A percentile compares a stretch with the other conserved stretches of the same genome.
phyloP scores from a whole-genome alignment of 2,797 vertebrate genomes.

The Phoebastria nigripes region DNA sequence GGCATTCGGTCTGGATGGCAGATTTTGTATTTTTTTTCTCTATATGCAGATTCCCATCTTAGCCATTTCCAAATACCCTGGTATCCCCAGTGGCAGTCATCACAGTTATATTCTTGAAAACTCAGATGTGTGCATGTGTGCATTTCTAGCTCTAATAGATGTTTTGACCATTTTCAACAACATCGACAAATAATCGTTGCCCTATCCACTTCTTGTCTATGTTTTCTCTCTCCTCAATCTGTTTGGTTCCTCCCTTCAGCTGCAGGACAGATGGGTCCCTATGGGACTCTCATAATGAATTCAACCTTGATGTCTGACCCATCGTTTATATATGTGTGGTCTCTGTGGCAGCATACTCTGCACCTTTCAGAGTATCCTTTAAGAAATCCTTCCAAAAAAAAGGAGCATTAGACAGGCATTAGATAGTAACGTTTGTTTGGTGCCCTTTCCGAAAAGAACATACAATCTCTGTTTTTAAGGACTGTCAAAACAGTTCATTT shows the following conservation, averaged over 20 bases:
- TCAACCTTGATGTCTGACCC: not conserved
- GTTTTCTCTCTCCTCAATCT: not conserved
- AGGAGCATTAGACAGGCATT: not conserved
- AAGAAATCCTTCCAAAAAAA: not conserved
- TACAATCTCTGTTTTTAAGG: not conserved
- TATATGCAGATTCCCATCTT: not conserved
- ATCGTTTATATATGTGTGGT: not conserved
- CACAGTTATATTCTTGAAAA: not conserved
- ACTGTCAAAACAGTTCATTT: not conserved
- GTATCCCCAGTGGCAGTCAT: not conserved
- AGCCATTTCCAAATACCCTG: not conserved
- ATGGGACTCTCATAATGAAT: not conserved
- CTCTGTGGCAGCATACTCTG: not conserved
- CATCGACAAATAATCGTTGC: not conserved
- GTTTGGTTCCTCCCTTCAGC: not conserved
- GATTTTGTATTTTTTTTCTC: not conserved
- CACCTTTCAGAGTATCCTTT: not conserved
- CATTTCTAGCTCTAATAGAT: not conserved
- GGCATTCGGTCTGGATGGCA: not conserved
- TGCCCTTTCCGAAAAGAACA: not conserved
- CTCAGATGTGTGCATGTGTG: fast-evolving
- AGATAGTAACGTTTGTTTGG: not conserved
- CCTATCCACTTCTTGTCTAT: not conserved
- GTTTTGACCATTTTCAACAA: not conserved
- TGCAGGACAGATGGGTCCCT: conserved; percentile 1